A percentile compares a stretch with the other conserved stretches of the same genome.
phyloP scores from a whole-genome alignment of 2,888 invertebrate species.

The Abrostola triplasia region DNA sequence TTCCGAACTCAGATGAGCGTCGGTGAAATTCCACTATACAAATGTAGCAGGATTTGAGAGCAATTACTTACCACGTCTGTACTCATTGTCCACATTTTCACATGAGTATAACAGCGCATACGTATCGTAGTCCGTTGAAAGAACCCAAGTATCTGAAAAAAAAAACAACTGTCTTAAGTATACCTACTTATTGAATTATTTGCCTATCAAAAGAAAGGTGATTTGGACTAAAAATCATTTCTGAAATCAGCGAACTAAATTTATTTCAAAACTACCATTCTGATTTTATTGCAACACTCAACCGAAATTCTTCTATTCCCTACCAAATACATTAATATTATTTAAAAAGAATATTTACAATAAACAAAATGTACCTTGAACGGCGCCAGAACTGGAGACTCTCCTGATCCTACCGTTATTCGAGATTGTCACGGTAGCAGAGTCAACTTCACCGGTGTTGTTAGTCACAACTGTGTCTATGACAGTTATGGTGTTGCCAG shows the following conservation, averaged over 20 bases:
- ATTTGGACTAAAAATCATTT: too few relatives aligned
- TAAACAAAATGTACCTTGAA: constrained; percentile 46
- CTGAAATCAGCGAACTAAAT: too few relatives aligned
- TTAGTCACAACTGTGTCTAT: constrained; percentile 69
- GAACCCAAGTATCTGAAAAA: constrained; percentile 74
- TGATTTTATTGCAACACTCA: too few relatives aligned
- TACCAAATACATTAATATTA: too few relatives aligned
- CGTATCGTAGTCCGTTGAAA: constrained; percentile 76
- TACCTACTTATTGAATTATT: background rate
- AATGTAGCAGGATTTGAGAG: background rate
- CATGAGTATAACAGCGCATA: constrained; percentile 80
- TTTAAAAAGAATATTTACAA: background rate
- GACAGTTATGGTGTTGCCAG: constrained; percentile 60
- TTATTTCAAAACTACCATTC: too few relatives aligned
- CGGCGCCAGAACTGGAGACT: constrained; percentile 53
- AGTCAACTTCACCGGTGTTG: constrained; percentile 54
- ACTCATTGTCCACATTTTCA: constrained; percentile 66
- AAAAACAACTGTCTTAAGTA: constrained; percentile 7
- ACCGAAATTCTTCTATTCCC: background rate
- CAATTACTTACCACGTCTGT: constrained; percentile 70
- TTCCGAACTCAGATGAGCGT: too few relatives aligned
- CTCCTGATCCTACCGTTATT: constrained; percentile 68
- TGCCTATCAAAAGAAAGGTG: too few relatives aligned
- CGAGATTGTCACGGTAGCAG: constrained; percentile 61
- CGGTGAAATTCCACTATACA: too few relatives aligned